Percentiles rank a stretch among this genome's conserved stretches.
These are phyloP conservation scores for Strongylocentrotus purpuratus DNA, from an alignment of 35 echinoderm and acorn worm species.

Conservation along the genomic window DNA sequence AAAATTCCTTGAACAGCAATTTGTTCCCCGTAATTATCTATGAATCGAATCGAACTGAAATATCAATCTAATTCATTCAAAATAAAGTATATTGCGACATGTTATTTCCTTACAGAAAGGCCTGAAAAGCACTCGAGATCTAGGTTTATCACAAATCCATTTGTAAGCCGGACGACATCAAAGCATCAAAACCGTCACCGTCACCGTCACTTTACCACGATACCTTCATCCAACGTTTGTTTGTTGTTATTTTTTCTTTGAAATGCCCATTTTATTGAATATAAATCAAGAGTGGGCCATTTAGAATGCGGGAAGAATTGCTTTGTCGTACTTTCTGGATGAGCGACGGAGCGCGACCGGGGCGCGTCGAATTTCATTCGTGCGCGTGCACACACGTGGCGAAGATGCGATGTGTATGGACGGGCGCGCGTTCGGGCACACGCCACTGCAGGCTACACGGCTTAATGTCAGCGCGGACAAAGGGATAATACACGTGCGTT, in stretches of 20 bases:
- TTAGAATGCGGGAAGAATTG: not conserved
- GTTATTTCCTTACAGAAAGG: too few species aligned
- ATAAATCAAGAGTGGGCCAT: not conserved
- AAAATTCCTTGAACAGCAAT: too few species aligned
- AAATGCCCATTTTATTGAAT: not conserved
- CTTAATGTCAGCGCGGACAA: constrained; percentile 4
- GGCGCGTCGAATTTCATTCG: constrained; percentile 29
- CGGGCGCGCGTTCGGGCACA: constrained; percentile 1
- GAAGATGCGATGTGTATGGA: not conserved
- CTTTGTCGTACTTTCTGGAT: constrained; percentile 1
- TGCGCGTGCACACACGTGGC: constrained; percentile 14
- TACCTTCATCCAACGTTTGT: not conserved
- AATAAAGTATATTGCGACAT: too few species aligned
- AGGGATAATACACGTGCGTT: constrained; percentile 3
- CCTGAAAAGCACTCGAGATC: too few species aligned
- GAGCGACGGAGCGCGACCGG: constrained; percentile 25
- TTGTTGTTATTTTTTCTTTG: not conserved
- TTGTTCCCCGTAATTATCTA: too few species aligned
- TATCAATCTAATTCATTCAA: too few species aligned
- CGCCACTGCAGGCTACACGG: constrained; percentile 6
- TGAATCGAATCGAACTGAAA: too few species aligned
- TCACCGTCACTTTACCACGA: constrained; percentile 19
- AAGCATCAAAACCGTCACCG: not conserved
- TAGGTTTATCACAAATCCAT: not conserved
- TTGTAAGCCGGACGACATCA: not conserved